Conservation (phyloP, 2,113 vertebrate genomes). For the Trachemys scripta region DNA sequence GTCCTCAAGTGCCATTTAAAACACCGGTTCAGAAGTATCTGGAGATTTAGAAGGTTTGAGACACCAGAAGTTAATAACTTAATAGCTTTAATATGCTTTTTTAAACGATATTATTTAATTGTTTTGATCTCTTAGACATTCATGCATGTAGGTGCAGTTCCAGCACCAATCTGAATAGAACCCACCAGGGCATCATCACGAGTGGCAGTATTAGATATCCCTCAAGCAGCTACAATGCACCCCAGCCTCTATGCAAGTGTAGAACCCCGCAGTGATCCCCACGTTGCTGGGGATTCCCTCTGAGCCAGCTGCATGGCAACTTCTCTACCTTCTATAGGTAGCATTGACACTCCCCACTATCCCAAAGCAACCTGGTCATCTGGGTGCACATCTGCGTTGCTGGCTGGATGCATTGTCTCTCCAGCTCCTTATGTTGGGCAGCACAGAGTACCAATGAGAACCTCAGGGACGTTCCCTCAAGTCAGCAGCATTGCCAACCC, state of each 20-base stretch:
- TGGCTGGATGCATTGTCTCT: not conserved
- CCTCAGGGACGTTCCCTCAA: not conserved
- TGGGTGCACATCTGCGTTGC: not conserved
- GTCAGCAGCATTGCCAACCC: not conserved
- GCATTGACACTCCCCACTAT: not conserved
- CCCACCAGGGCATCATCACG: not conserved
- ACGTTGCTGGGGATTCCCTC: not conserved
- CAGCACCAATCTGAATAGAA: not conserved
- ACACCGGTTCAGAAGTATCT: not conserved
- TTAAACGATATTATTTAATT: not conserved
- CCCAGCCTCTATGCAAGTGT: not conserved
- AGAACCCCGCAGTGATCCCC: not conserved
- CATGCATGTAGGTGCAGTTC: not conserved
- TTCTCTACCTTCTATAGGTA: not conserved
- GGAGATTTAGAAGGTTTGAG: conserved; percentile 17
- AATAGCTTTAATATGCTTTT: not conserved
- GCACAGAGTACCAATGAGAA: not conserved
- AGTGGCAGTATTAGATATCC: not conserved
- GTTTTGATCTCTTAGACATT: not conserved
- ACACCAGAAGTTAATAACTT: not conserved
- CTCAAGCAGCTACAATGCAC: not conserved
- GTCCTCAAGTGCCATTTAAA: not conserved
- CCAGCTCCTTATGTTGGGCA: not conserved
- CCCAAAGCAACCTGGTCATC: not conserved
- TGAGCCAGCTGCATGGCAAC: not conserved